A percentile compares a stretch with the other conserved stretches of the same genome.
Conservation (phyloP, 1,140 invertebrate genomes). For the Eufriesea mexicana region DNA sequence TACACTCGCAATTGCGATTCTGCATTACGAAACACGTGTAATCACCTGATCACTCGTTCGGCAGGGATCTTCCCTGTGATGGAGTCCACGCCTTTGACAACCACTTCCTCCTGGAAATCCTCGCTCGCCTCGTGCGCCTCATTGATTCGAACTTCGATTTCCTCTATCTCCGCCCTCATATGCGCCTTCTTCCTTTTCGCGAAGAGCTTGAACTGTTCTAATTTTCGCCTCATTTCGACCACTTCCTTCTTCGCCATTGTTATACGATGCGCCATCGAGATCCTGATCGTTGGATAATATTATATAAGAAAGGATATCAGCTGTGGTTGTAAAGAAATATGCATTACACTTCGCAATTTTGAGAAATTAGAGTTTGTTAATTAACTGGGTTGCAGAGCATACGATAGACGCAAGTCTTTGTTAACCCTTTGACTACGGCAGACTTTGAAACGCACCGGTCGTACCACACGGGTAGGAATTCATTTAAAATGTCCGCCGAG, state of each 20-base stretch:
- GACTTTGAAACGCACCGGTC: too few species aligned
- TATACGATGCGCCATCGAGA: slow-evolving; percentile 71
- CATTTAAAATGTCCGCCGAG: too few species aligned
- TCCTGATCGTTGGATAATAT: slow-evolving; percentile 43
- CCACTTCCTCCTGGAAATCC: slow-evolving; percentile 78
- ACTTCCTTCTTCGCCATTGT: slow-evolving; percentile 81
- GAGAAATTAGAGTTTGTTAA: too few species aligned
- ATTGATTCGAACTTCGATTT: slow-evolving; percentile 78
- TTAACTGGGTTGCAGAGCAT: too few species aligned
- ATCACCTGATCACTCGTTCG: slow-evolving; percentile 82
- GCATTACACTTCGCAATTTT: neutral
- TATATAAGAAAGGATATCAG: neutral
- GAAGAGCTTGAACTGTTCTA: slow-evolving; percentile 70
- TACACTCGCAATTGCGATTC: neutral
- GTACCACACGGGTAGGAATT: too few species aligned
- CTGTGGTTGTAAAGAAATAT: neutral
- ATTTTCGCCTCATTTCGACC: slow-evolving; percentile 75
- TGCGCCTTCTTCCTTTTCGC: slow-evolving; percentile 74
- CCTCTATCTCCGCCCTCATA: slow-evolving; percentile 81
- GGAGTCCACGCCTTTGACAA: slow-evolving; percentile 79
- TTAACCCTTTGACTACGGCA: too few species aligned
- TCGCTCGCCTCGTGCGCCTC: slow-evolving; percentile 77
- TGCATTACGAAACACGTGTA: neutral
- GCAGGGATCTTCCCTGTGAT: slow-evolving; percentile 82
- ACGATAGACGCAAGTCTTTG: too few species aligned